Conservation (phyloP, 2,888 invertebrate species). For the Plebejus anna region DNA sequence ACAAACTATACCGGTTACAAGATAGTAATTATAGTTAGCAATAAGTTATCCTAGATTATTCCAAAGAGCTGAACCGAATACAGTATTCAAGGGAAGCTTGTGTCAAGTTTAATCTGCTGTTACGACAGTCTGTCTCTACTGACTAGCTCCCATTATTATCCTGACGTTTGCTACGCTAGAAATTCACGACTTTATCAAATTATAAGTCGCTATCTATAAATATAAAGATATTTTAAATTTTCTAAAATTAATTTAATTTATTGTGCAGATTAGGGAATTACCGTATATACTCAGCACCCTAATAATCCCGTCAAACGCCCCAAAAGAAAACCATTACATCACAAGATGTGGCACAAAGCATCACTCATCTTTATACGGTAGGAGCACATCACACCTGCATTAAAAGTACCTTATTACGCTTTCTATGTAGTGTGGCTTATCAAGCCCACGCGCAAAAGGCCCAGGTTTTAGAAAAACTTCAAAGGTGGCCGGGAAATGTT, state of each 20-base stretch:
- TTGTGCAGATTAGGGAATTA: slow-evolving; percentile 11
- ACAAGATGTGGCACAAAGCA: slow-evolving; percentile 53
- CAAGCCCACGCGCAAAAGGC: slow-evolving; percentile 65
- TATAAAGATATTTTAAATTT: not conserved
- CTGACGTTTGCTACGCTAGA: not conserved
- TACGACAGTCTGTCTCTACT: not conserved
- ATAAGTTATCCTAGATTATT: not conserved
- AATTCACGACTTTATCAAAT: not conserved
- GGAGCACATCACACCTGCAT: slow-evolving; percentile 64
- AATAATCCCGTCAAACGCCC: slow-evolving; percentile 42
- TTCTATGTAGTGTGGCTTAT: slow-evolving; percentile 72
- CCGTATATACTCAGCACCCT: slow-evolving; percentile 36
- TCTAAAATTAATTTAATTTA: not conserved
- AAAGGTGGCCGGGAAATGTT: slow-evolving; percentile 71
- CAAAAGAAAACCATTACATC: slow-evolving; percentile 52
- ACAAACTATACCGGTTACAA: too few relatives aligned
- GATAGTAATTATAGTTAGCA: too few relatives aligned
- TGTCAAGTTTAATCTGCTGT: not conserved
- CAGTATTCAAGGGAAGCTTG: not conserved
- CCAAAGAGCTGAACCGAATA: not conserved
- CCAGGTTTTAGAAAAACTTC: slow-evolving; percentile 64
- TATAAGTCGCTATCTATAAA: not conserved
- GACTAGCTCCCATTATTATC: not conserved
- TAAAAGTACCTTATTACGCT: slow-evolving; percentile 74
- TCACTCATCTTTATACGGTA: slow-evolving; percentile 57